Percentiles rank a stretch among this genome's conserved stretches.
These are phyloP conservation scores for Drosophila biarmipes DNA, from an alignment of 1,140 invertebrate species.

Conservation along the genomic window DNA sequence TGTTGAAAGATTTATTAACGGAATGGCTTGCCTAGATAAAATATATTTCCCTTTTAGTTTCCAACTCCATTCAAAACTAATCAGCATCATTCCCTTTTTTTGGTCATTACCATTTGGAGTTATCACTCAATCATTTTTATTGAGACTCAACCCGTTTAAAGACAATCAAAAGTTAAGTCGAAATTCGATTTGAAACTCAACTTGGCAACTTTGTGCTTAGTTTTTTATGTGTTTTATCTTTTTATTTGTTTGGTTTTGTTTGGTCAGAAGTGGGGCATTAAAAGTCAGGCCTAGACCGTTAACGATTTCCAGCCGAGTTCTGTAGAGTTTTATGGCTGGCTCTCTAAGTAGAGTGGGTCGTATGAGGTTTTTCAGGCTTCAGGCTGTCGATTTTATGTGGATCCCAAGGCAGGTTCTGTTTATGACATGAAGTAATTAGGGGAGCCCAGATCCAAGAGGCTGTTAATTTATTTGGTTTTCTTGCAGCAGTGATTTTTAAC, in stretches of 20 bases:
- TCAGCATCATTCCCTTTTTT: slow-evolving; percentile 52
- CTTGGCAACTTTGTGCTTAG: slow-evolving; percentile 34
- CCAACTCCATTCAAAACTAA: slow-evolving; percentile 48
- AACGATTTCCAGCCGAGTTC: slow-evolving; percentile 15
- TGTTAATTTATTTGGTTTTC: not conserved
- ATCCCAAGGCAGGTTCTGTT: slow-evolving; percentile 23
- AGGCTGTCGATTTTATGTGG: slow-evolving; percentile 9
- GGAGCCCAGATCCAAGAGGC: not conserved
- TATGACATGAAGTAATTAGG: slow-evolving; percentile 14
- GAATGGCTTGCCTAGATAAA: slow-evolving; percentile 28
- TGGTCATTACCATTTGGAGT: slow-evolving; percentile 41
- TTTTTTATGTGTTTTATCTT: slow-evolving; percentile 4
- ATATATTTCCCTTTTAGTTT: slow-evolving; percentile 4
- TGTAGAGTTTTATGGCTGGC: slow-evolving; percentile 20
- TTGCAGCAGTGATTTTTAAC: not conserved
- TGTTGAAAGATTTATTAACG: slow-evolving; percentile 63
- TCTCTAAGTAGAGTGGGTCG: slow-evolving; percentile 5
- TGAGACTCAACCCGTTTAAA: slow-evolving; percentile 29
- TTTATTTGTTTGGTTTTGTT: slow-evolving; percentile 13
- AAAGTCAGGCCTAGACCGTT: slow-evolving; percentile 29
- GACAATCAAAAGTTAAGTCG: slow-evolving; percentile 21
- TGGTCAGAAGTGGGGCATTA: slow-evolving; percentile 29
- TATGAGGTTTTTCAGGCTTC: not conserved
- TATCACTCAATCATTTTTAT: slow-evolving; percentile 73
- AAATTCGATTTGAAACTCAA: slow-evolving; percentile 14